Percentiles rank a stretch among this genome's conserved stretches.
Conservation (phyloP, 2,113 vertebrate genomes). For the Lycocorax pyrrhopterus region DNA sequence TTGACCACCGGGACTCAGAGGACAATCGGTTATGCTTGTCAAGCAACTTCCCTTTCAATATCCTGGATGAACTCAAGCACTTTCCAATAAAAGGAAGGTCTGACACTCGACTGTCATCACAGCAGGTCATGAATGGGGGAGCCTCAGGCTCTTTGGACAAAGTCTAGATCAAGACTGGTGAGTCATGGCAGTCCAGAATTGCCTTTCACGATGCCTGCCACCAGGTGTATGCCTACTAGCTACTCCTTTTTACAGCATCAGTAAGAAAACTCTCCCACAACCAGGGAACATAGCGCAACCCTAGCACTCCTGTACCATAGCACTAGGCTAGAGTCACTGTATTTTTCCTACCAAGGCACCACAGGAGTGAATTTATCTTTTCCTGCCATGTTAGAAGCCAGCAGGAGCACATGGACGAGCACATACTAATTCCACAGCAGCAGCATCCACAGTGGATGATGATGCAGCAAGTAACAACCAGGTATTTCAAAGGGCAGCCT, state of each 20-base stretch:
- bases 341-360: not conserved
- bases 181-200: accelerated
- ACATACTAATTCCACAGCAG: not conserved
- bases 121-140: not conserved
- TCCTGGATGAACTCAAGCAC: not conserved
- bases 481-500: accelerated
- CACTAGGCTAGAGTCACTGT: not conserved
- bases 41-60: not conserved
- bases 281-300: not conserved
- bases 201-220: not conserved
- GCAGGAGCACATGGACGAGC: not conserved
- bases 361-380: not conserved
- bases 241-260: not conserved
- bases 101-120: not conserved
- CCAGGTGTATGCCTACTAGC: not conserved
- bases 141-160: not conserved
- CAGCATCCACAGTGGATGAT: not conserved
- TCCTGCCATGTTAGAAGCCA: not conserved
- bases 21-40: not conserved
- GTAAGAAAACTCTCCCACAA: not conserved
- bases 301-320: not conserved
- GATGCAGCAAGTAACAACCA: not conserved
- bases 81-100: not conserved
- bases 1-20: not conserved
- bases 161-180: not conserved